Percentiles rank a stretch among this genome's conserved stretches.
These are phyloP conservation scores for Noctilio leporinus DNA, from an alignment of 2,113 vertebrate genomes.

Conservation along the genomic window DNA sequence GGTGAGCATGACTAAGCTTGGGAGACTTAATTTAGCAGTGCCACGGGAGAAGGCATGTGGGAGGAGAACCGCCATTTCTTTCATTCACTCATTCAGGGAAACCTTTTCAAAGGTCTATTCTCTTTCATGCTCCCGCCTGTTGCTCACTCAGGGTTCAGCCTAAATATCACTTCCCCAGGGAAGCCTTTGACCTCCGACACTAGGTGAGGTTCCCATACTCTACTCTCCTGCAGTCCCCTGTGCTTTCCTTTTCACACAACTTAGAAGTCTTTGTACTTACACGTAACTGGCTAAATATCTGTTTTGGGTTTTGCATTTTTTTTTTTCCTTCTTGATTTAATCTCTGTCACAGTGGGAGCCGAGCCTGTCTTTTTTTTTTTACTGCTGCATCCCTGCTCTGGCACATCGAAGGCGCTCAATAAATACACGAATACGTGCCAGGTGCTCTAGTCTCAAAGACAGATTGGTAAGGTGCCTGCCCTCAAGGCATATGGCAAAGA, in stretches of 20 bases:
- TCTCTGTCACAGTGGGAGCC: not conserved
- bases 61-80: not conserved
- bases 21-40: not conserved
- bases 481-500: not conserved
- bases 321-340: not conserved
- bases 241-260: conserved; percentile 58
- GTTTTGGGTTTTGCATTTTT: no score
- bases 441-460: not conserved
- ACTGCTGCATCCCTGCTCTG: not conserved
- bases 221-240: not conserved
- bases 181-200: conserved; percentile 54
- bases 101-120: not conserved
- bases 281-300: not conserved
- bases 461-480: not conserved
- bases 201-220: conserved; percentile 31
- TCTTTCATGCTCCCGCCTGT: not conserved
- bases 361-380: not conserved
- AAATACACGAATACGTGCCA: not conserved
- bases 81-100: not conserved
- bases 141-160: conserved; percentile 30
- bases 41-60: fast-evolving
- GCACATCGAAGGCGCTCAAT: not conserved
- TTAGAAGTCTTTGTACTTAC: not conserved
- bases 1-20: not conserved
- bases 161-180: conserved; percentile 56